phyloP scores from a whole-genome alignment of 2,797 vertebrate species.

The Borostomias antarcticus region DNA sequence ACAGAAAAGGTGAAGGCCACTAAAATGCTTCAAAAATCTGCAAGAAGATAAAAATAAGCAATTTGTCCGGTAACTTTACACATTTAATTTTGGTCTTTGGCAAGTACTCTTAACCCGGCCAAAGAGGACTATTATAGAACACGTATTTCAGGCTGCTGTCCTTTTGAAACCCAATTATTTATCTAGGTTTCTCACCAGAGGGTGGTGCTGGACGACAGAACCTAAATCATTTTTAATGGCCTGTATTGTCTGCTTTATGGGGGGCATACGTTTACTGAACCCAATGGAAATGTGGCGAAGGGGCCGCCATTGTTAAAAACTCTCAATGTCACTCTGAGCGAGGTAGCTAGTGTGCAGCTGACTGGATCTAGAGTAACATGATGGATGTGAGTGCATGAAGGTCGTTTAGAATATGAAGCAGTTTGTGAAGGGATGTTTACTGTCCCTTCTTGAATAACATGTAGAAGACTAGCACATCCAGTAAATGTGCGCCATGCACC shows the following conservation, averaged over 20 bases:
- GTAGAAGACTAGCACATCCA: background rate
- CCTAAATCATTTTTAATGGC: slow-evolving; percentile 1
- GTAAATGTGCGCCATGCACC: too few species aligned
- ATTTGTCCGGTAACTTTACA: background rate
- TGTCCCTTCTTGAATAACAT: background rate
- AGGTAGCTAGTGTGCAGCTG: background rate
- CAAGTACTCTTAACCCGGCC: background rate
- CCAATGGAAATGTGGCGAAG: background rate
- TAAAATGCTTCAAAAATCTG: slow-evolving; percentile 40
- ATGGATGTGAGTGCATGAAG: background rate
- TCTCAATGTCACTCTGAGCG: background rate
- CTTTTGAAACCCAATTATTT: slow-evolving; percentile 6
- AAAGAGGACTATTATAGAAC: background rate
- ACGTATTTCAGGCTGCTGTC: background rate
- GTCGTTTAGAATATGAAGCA: background rate
- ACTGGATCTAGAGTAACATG: background rate
- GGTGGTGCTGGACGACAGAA: slow-evolving; percentile 33
- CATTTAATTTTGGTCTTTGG: background rate
- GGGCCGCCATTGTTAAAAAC: background rate
- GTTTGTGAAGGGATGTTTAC: background rate
- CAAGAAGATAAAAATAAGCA: background rate
- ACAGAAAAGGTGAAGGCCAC: background rate
- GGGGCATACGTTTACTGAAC: slow-evolving; percentile 3
- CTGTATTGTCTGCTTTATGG: background rate
- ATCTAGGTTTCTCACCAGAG: slow-evolving; percentile 17